Evolutionary conservation across 2,113 vertebrate genomes (phyloP).

Genomic region (Trogon surrucura): DNA sequence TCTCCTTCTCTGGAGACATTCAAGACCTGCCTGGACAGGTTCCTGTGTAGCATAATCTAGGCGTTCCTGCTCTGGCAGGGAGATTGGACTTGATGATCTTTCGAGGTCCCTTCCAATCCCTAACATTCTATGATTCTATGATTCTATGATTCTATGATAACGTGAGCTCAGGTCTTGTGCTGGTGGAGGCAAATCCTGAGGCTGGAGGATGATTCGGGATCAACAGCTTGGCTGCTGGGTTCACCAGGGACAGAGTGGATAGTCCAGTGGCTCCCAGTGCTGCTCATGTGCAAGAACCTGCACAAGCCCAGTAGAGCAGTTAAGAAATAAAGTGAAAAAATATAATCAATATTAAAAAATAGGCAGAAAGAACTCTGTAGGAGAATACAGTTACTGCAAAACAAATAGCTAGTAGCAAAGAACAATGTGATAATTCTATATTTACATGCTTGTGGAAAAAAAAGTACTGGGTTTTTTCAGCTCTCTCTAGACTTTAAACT

Average conservation of each 20-base stretch:
- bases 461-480: background rate
- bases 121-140: no score
- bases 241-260: background rate
- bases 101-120: no score
- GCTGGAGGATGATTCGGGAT: background rate
- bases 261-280: background rate
- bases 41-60: no score
- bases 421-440: background rate
- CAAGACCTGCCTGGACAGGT: no score
- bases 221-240: background rate
- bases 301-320: background rate
- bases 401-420: background rate
- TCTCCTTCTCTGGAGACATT: no score
- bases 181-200: background rate
- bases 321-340: background rate
- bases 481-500: background rate
- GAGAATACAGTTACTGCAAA: background rate
- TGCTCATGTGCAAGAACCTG: background rate
- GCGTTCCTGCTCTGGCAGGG: no score
- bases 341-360: background rate
- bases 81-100: no score
- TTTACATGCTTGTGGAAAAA: background rate
- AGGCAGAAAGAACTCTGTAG: background rate
- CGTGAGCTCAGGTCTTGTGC: background rate
- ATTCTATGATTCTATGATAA: no score